A percentile compares a stretch with the other conserved stretches of the same genome.
Conservation (phyloP, 2,113 vertebrate genomes). For the Antennarius striatus region DNA sequence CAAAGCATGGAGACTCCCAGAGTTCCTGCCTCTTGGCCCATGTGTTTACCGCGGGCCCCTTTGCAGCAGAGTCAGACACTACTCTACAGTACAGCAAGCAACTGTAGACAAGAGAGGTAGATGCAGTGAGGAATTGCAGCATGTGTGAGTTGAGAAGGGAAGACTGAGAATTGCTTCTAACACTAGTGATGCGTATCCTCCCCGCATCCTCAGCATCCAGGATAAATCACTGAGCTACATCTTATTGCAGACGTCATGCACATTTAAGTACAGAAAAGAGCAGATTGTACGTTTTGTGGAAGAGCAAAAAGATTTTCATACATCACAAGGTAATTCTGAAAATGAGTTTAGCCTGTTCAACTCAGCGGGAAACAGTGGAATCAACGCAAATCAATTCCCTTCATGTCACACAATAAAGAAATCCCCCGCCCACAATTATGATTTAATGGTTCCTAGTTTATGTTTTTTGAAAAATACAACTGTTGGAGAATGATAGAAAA, state of each 20-base stretch:
- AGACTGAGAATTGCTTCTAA: neutral
- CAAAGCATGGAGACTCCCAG: slow-evolving; percentile 71
- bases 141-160: neutral
- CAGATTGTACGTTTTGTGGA: too few relatives aligned
- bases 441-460: slow-evolving; percentile 38
- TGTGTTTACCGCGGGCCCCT: slow-evolving; percentile 47
- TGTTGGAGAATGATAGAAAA: slow-evolving; percentile 1
- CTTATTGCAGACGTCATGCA: neutral
- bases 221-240: neutral
- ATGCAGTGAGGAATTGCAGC: neutral
- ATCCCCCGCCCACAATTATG: slow-evolving; percentile 10
- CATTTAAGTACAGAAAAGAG: neutral
- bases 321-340: slow-evolving; percentile 9
- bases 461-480: slow-evolving; percentile 8
- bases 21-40: slow-evolving; percentile 79
- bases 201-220: too few relatives aligned
- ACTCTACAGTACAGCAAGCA: slow-evolving; percentile 4
- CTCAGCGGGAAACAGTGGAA: neutral
- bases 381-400: slow-evolving; percentile 31
- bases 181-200: too few relatives aligned
- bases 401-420: slow-evolving; percentile 29
- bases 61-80: slow-evolving; percentile 30
- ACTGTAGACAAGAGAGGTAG: slow-evolving; percentile 8
- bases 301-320: neutral
- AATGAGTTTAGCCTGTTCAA: neutral